These are phyloP conservation scores for Enteromius treurensis DNA, from an alignment of 2,797 vertebrate species.

Conservation along the genomic window DNA sequence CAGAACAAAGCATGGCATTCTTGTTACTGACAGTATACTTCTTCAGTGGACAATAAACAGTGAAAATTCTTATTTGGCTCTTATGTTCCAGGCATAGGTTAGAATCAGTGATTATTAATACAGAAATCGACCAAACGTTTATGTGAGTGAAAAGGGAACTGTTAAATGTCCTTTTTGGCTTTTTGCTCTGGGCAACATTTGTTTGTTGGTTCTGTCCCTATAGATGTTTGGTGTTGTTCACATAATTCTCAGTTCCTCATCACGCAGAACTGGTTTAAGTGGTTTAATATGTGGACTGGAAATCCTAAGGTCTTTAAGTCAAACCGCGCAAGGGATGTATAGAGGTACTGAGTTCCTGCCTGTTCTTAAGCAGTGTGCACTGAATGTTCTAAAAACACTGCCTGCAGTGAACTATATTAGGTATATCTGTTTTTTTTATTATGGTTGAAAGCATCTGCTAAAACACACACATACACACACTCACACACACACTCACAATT, in stretches of 20 bases:
- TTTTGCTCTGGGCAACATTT: not conserved
- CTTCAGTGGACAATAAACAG: too few relatives aligned
- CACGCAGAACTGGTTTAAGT: slow-evolving; percentile 1
- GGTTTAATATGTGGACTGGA: not conserved
- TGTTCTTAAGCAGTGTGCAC: not conserved
- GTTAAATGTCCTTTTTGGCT: not conserved
- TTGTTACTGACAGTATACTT: too few relatives aligned
- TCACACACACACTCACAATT: too few relatives aligned
- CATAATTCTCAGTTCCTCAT: not conserved
- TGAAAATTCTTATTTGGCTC: too few relatives aligned
- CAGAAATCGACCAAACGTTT: not conserved
- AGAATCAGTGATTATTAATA: too few relatives aligned
- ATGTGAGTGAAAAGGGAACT: not conserved
- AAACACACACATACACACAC: not conserved
- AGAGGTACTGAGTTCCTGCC: not conserved
- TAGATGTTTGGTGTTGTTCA: slow-evolving; percentile 1
- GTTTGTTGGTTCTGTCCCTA: not conserved
- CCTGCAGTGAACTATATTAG: not conserved
- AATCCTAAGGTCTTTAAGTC: not conserved
- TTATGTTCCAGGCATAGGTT: too few relatives aligned
- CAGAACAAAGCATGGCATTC: too few relatives aligned
- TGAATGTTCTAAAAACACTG: not conserved
- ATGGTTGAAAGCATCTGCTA: not conserved
- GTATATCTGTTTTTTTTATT: not conserved
- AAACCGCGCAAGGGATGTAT: not conserved